Evolutionary conservation across 1,140 invertebrate genomes (phyloP).

Genomic region (Zaprionus taronus): DNA sequence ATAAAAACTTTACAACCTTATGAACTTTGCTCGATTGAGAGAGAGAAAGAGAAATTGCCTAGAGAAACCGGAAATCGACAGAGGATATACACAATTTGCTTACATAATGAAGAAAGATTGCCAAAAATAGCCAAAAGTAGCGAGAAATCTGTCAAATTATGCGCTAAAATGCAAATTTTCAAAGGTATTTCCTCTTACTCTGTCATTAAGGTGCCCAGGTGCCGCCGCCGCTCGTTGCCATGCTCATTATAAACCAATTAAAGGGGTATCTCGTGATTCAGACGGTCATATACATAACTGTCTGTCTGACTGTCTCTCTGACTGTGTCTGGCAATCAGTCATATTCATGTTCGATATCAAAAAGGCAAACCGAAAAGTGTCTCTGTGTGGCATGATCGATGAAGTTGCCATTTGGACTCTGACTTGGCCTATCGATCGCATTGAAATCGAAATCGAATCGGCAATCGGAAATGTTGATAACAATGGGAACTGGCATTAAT

Average conservation of each 20-base stretch:
- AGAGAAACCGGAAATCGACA: background rate
- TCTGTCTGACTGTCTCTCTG: background rate
- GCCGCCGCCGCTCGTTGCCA: constrained; percentile 4
- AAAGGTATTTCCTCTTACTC: constrained; percentile 43
- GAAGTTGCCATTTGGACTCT: constrained; percentile 70
- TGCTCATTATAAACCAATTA: constrained; percentile 49
- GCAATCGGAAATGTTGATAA: constrained; percentile 61
- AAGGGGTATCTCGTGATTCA: constrained; percentile 24
- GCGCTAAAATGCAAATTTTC: constrained; percentile 34
- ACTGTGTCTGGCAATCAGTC: constrained; percentile 29
- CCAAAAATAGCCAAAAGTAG: background rate
- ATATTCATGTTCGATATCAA: constrained; percentile 56
- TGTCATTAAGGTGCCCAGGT: constrained; percentile 58
- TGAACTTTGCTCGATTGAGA: constrained; percentile 7
- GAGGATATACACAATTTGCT: constrained; percentile 1
- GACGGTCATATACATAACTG: constrained; percentile 2
- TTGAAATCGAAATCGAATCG: constrained; percentile 57
- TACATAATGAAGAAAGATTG: background rate
- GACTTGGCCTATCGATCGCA: constrained; percentile 19
- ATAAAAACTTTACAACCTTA: constrained; percentile 1
- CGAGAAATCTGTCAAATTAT: constrained; percentile 10
- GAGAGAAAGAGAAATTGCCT: background rate
- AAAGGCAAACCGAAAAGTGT: background rate
- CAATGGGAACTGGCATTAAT: constrained; percentile 76
- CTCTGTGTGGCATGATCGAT: constrained; percentile 61